Evolutionary conservation across 2,113 vertebrate species (phyloP).

Genomic region (Pelmatolapia mariae): DNA sequence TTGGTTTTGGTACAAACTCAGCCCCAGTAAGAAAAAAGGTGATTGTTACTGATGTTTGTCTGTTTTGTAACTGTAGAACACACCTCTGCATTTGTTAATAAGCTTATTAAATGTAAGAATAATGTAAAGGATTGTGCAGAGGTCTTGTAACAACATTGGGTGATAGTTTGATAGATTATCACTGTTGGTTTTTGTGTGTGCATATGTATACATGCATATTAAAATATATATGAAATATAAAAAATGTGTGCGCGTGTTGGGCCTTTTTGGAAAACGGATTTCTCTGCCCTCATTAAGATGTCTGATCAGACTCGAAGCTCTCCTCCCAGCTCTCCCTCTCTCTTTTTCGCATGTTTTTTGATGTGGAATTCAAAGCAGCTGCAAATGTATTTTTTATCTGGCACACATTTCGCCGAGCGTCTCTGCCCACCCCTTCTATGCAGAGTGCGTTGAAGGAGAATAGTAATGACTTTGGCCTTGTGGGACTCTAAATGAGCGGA

Average conservation of each 20-base stretch:
- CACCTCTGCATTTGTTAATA: slow-evolving; percentile 26
- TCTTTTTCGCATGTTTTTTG: slow-evolving; percentile 63
- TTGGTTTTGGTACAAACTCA: not conserved
- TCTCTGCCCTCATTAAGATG: slow-evolving; percentile 74
- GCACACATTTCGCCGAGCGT: slow-evolving; percentile 76
- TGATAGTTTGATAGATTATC: not conserved
- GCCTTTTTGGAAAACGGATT: not conserved
- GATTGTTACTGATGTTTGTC: not conserved
- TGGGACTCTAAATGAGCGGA: slow-evolving; percentile 88
- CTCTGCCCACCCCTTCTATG: slow-evolving; percentile 71
- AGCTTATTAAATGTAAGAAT: not conserved
- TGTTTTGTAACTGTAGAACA: slow-evolving; percentile 8
- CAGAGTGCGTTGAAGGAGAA: slow-evolving; percentile 91
- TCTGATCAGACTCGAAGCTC: slow-evolving; percentile 65
- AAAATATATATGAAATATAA: not conserved
- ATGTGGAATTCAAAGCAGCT: slow-evolving; percentile 89
- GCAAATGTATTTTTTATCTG: slow-evolving; percentile 89
- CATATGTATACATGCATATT: not conserved
- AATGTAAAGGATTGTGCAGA: not conserved
- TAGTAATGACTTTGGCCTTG: slow-evolving; percentile 86
- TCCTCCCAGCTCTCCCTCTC: not conserved
- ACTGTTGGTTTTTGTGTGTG: not conserved
- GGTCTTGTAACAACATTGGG: not conserved
- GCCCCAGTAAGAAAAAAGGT: not conserved
- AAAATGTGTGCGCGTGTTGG: not conserved